phyloP scores from a whole-genome alignment of 2,797 vertebrate genomes.

The Xenops minutus region DNA sequence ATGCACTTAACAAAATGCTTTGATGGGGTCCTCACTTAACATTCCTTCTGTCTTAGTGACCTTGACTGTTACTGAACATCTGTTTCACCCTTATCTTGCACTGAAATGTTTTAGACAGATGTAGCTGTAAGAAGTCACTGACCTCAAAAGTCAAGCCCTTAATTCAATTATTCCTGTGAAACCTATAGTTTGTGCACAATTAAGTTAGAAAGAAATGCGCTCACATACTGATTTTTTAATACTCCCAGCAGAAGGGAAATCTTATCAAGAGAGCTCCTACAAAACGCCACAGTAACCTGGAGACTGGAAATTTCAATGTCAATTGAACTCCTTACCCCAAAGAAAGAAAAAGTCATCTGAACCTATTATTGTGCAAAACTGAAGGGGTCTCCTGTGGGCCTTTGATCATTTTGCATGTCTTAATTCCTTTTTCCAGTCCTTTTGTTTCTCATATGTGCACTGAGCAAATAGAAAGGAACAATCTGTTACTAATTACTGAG shows the following conservation, averaged over 20 bases:
- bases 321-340: not conserved
- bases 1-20: slow-evolving; percentile 24
- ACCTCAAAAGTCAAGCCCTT: slow-evolving; percentile 62
- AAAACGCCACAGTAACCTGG: not conserved
- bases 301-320: slow-evolving; percentile 7
- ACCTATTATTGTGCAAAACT: slow-evolving; percentile 22
- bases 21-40: slow-evolving; percentile 28
- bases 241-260: not conserved
- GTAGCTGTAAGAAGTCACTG: slow-evolving; percentile 59
- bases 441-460: not conserved
- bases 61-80: slow-evolving; percentile 63
- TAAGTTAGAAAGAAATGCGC: slow-evolving; percentile 2
- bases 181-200: slow-evolving; percentile 46
- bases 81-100: slow-evolving; percentile 38
- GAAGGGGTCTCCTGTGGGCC: not conserved
- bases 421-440: not conserved
- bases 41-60: slow-evolving; percentile 54
- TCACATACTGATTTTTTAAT: slow-evolving; percentile 15
- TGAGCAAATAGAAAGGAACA: not conserved
- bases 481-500: not conserved
- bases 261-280: not conserved
- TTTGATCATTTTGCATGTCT: slow-evolving; percentile 32
- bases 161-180: slow-evolving; percentile 66
- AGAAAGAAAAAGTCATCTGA: slow-evolving; percentile 21
- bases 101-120: slow-evolving; percentile 56